Evolutionary conservation across 2,888 invertebrate species (phyloP), one percentile per base, ranked within the genome.

Genomic region (Nebria salina): DNA sequence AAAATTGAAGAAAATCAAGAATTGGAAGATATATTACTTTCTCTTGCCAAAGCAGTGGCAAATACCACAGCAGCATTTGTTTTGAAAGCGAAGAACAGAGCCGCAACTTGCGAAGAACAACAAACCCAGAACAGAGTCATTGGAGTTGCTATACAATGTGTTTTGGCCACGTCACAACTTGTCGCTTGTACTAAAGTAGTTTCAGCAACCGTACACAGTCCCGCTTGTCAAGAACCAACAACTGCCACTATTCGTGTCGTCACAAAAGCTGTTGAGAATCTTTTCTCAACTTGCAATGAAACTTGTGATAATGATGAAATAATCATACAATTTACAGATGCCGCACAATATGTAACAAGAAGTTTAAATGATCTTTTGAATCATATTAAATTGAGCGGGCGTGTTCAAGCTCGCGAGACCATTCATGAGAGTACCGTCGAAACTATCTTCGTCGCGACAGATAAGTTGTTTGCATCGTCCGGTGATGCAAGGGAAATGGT

Each of bases 31-130:
- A 95, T 97, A 90, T 92, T 99, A 0, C 91, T 99, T 34, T 95
- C 96, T 0, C 91, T 98, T 84, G 99, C 99, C 6, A 99, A 99
- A 89, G 97, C 96, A 0, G 99, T 99, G 43, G 99, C 99, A 68
- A 99, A 98, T 88, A 97, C 98, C 1, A 98, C 99, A 0, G 99
- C 99, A 0, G 96, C 97, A 0, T 90, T 99, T 76, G 99, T 99
- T 1, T 91, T 99, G 78, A 96, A 97, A 87, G 98, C 99, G 0
- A 98, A 99, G 91, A 96, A 96, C 86, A 98, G 99, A 83, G 98
- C 99, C 0, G 96, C 96, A 0, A 96, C 96, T 84, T 95, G 95
- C 86, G 92, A 93, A 74, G 95, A 96, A 85, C 95, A 95, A 83
- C 93, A 93, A 65, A 92, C 94, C 43, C 96, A 97, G 89, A 96